These are phyloP conservation scores for Stigmatopora argus DNA, from an alignment of 2,113 vertebrate genomes.

Conservation along the genomic window DNA sequence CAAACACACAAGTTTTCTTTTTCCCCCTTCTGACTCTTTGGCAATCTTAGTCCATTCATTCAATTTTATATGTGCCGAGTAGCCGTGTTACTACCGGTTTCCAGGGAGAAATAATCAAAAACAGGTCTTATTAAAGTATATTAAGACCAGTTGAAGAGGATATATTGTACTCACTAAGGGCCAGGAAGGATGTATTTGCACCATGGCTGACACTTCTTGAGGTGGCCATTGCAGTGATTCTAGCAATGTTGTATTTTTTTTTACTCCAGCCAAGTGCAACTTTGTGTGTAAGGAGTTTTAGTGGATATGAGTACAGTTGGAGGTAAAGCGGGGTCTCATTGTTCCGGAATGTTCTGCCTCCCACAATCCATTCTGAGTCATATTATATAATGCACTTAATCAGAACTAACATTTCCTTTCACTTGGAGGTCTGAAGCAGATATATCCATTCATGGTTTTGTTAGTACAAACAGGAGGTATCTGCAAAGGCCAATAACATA, in stretches of 20 bases:
- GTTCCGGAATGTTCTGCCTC: constrained; percentile 62
- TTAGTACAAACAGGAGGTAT: constrained; percentile 36
- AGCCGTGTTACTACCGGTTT: constrained; percentile 73
- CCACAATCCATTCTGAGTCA: constrained; percentile 35
- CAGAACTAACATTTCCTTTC: constrained; percentile 54
- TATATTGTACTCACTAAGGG: constrained; percentile 59
- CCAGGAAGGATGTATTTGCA: constrained; percentile 64
- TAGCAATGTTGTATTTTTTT: constrained; percentile 27
- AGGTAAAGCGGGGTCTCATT: constrained; percentile 63
- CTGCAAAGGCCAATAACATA: constrained; percentile 32
- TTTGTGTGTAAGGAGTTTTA: constrained; percentile 58
- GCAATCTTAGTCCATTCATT: constrained; percentile 68
- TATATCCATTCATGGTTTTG: constrained; percentile 54
- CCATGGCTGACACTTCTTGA: constrained; percentile 56
- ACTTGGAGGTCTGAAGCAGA: constrained; percentile 58
- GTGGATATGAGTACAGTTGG: constrained; percentile 56
- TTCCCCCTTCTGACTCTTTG: constrained; percentile 60
- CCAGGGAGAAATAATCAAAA: constrained; percentile 73
- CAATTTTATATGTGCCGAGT: constrained; percentile 73
- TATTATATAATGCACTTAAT: constrained; percentile 60
- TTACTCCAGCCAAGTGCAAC: constrained; percentile 48
- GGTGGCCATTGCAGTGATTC: constrained; percentile 34
- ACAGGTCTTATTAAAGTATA: constrained; percentile 74
- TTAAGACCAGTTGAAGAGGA: constrained; percentile 60
- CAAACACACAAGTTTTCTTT: constrained; percentile 61